These are phyloP conservation scores for Trichonephila inaurata DNA, from an alignment of 1,140 invertebrate genomes.

Conservation along the genomic window DNA sequence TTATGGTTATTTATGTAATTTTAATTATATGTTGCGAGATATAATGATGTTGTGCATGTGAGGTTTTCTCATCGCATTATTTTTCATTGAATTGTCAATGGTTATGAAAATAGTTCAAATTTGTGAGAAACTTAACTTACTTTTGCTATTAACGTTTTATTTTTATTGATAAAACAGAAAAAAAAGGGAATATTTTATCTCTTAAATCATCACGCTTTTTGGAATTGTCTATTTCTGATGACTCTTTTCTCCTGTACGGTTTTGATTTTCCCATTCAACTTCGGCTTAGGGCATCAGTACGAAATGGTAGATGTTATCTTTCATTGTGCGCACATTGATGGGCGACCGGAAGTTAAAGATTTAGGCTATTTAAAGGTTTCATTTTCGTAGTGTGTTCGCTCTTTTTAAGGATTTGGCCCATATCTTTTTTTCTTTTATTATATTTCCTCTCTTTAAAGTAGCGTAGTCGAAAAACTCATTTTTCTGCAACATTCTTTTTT, in stretches of 20 bases:
- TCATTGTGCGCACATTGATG: not conserved
- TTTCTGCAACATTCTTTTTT: not conserved
- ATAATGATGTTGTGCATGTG: too few relatives aligned
- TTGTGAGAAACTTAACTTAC: too few relatives aligned
- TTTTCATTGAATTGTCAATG: too few relatives aligned
- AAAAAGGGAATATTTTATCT: not conserved
- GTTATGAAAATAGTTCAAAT: too few relatives aligned
- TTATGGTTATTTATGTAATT: too few relatives aligned
- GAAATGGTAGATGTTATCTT: constrained; percentile 33
- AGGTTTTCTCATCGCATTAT: too few relatives aligned
- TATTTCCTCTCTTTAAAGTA: too few relatives aligned
- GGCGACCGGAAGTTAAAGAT: not conserved
- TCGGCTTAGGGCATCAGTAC: not conserved
- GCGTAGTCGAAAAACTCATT: not conserved
- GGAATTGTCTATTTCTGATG: not conserved
- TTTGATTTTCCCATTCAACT: not conserved
- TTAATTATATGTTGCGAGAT: too few relatives aligned
- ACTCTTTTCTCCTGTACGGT: not conserved
- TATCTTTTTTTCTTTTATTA: not conserved
- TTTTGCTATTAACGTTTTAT: too few relatives aligned
- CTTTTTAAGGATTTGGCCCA: not conserved
- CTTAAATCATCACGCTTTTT: not conserved
- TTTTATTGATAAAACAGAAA: not conserved
- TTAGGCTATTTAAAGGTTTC: not conserved
- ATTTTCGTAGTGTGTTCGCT: not conserved